Conservation (phyloP, 1,140 invertebrate genomes). For the Vanessa tameamea region DNA sequence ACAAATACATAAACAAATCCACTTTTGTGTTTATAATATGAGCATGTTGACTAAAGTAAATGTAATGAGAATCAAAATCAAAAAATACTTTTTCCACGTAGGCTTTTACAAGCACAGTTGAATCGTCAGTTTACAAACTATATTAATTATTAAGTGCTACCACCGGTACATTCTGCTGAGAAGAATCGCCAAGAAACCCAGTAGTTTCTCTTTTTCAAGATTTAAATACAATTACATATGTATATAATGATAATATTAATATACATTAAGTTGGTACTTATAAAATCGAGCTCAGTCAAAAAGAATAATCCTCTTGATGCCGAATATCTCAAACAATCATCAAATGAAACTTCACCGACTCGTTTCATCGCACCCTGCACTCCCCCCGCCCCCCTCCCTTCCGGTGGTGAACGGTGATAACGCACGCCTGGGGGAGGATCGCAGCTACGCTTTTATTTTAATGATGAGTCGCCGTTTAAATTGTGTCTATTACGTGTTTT, state of each 20-base stretch:
- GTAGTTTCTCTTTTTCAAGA: no score
- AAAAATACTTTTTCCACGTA: no score
- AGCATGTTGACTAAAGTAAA: no score
- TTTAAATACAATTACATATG: no score
- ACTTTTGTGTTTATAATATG: no score
- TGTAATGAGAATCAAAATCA: no score
- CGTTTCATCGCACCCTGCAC: not conserved
- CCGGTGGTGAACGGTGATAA: conserved; percentile 28
- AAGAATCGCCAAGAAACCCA: no score
- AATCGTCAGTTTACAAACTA: no score
- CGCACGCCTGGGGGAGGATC: conserved; percentile 27
- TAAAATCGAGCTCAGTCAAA: not conserved
- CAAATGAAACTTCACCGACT: conserved; percentile 18
- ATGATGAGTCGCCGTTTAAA: conserved; percentile 34
- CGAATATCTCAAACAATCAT: conserved; percentile 22
- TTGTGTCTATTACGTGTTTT: conserved; percentile 33
- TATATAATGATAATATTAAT: not conserved
- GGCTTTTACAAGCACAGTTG: no score
- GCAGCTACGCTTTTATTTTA: conserved; percentile 33
- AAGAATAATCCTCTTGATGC: not conserved
- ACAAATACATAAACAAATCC: no score
- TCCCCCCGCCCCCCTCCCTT: not conserved
- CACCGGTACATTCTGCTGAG: no score
- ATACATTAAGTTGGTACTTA: not conserved
- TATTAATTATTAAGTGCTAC: no score